A percentile compares a stretch with the other conserved stretches of the same genome.
Evolutionary conservation across 92 coral and sea anemone genomes (phyloP).

Genomic region (Palythoa caribaeorum): DNA sequence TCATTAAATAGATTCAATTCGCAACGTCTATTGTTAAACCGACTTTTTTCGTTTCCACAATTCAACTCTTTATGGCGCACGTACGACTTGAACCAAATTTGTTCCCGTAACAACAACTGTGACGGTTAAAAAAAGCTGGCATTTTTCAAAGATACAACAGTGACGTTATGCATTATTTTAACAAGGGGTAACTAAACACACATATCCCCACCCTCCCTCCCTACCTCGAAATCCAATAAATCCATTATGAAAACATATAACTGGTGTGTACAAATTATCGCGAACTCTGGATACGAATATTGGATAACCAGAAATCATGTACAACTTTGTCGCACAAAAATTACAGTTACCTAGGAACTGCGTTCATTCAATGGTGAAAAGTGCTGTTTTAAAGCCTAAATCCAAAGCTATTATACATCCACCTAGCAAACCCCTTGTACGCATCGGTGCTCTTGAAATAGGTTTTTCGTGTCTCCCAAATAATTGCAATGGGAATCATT

Average conservation of each 20-base stretch:
- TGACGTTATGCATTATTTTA: neutral
- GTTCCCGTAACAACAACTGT: too few relatives aligned
- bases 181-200: neutral
- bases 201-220: neutral
- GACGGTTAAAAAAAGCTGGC: too few relatives aligned
- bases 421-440: slow-evolving; percentile 82
- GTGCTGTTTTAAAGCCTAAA: slow-evolving; percentile 52
- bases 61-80: neutral
- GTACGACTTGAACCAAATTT: too few relatives aligned
- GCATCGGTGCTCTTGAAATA: slow-evolving; percentile 84
- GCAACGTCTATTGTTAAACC: neutral
- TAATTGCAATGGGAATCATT: slow-evolving; percentile 93
- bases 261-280: neutral
- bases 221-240: neutral
- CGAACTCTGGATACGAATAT: slow-evolving; percentile 19
- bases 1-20: neutral
- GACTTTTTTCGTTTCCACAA: neutral
- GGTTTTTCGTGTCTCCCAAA: slow-evolving; percentile 89
- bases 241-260: neutral
- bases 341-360: slow-evolving; percentile 12
- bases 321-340: slow-evolving; percentile 36
- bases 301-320: slow-evolving; percentile 1
- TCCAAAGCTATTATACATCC: slow-evolving; percentile 75
- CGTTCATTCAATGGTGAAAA: neutral
- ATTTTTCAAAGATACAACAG: too few relatives aligned